A percentile compares a stretch with the other conserved stretches of the same genome.
phyloP scores from a whole-genome alignment of 2,888 invertebrate genomes.

The Dioctria linearis region DNA sequence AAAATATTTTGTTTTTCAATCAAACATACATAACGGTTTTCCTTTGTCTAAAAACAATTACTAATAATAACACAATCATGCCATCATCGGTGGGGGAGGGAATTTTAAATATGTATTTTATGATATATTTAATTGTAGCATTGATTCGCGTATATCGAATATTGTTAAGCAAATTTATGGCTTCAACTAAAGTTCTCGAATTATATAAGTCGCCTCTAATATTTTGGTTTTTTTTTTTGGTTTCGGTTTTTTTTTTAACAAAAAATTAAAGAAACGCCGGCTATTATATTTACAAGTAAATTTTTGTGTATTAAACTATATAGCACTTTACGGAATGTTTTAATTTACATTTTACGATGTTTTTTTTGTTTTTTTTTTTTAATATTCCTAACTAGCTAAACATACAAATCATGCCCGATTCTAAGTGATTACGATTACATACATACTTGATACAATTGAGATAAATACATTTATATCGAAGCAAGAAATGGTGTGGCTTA shows the following conservation, averaged over 20 bases:
- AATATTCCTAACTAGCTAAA: conserved; percentile 44
- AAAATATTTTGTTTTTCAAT: conserved; percentile 7
- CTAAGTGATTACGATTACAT: conserved; percentile 30
- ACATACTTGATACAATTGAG: neutral
- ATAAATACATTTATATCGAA: neutral
- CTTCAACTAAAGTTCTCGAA: neutral
- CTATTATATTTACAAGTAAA: neutral
- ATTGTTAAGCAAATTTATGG: conserved; percentile 8
- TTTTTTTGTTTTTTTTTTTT: neutral
- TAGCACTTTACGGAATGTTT: conserved; percentile 41
- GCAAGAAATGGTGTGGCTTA: neutral
- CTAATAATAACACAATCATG: neutral
- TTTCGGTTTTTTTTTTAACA: neutral
- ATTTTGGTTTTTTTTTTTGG: conserved; percentile 9
- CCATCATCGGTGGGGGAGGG: conserved; percentile 34
- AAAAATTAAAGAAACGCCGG: too few relatives aligned
- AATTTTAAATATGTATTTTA: conserved; percentile 1
- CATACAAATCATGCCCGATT: conserved; percentile 39
- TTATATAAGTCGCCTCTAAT: too few relatives aligned
- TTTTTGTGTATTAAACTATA: conserved; percentile 35
- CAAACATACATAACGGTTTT: conserved; percentile 32
- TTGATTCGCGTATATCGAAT: conserved; percentile 21
- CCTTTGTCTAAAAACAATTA: neutral
- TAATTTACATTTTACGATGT: conserved; percentile 37
- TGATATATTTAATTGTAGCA: conserved; percentile 1